These are phyloP conservation scores for Ceyx cyanopectus DNA, from an alignment of 2,113 vertebrate species.

Conservation along the genomic window DNA sequence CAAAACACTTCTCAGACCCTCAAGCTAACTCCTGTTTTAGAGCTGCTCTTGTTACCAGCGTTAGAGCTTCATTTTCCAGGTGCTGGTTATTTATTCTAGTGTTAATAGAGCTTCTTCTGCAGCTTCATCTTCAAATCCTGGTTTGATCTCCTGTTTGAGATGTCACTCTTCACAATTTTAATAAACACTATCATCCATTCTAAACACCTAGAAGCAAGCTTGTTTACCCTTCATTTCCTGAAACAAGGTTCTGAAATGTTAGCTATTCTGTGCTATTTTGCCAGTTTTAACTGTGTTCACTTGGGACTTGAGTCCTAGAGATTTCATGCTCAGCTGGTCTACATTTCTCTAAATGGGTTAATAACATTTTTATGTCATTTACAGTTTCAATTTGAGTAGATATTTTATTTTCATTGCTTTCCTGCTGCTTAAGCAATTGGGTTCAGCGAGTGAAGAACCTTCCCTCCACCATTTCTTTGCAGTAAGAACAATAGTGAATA, in stretches of 20 bases:
- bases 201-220: neutral
- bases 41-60: neutral
- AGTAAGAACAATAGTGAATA: neutral
- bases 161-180: neutral
- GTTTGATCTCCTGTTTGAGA: constrained; percentile 24
- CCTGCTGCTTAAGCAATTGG: neutral
- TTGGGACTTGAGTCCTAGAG: neutral
- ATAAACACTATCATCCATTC: neutral
- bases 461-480: neutral
- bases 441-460: neutral
- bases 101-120: neutral
- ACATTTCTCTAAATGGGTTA: neutral
- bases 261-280: neutral
- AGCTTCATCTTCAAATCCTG: neutral
- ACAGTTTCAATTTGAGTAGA: neutral
- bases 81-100: neutral
- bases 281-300: neutral
- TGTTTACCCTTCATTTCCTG: neutral
- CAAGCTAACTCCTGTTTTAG: neutral
- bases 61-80: neutral
- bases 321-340: neutral
- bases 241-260: neutral
- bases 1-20: neutral
- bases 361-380: neutral
- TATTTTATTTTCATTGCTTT: neutral